Evolutionary conservation across 2,797 vertebrate genomes (phyloP), one percentile per base, ranked within the genome.

Genomic region (Coreius guichenoti): DNA sequence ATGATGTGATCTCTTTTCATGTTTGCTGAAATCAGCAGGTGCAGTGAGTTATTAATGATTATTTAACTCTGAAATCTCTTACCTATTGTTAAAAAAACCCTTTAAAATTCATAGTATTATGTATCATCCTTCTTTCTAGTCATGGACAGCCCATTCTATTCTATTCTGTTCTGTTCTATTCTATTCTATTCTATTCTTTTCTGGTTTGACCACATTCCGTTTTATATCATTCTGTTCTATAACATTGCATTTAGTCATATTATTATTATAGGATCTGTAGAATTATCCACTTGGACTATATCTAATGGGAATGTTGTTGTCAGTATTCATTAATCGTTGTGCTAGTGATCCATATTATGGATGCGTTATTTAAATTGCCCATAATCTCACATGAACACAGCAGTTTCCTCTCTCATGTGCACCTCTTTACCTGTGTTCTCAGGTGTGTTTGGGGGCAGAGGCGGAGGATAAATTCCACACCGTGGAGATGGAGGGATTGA

Each of bases 371-470:
- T 51, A 8, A 3, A 49, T 47, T 33, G 9, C 23, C 8, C n/a
- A 6, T 43, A 58, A 21, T 45, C 7, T 82, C 16, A 5, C 33
- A 61, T 45, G 31, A 58, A 31, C 39, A 23, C 4, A 31, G 8
- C 58, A 19, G 14, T 39, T 69, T 81, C 47, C 5, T 21, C 36
- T 73, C 19, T 65, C 63, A 65, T 3, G 1, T 11, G 26, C 7
- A 65, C 7, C 3, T 31, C 6, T 58, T 67, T 16, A 14, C 17
- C 5, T 81, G 29, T 87, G 13, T 88, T 81, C 36, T 78, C 90
- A 96, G 95, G 95, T 95, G 54, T 96, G 95, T 91, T 87, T 96
- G 80, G 95, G 95, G 65, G 93, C 94, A 1, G 95, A 96, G 19
- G 95, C 95, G 0, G 95, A 96, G 89, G 95, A 96, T 84, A 93